phyloP scores from a whole-genome alignment of 2,113 vertebrate genomes.

The Lophura nycthemera region DNA sequence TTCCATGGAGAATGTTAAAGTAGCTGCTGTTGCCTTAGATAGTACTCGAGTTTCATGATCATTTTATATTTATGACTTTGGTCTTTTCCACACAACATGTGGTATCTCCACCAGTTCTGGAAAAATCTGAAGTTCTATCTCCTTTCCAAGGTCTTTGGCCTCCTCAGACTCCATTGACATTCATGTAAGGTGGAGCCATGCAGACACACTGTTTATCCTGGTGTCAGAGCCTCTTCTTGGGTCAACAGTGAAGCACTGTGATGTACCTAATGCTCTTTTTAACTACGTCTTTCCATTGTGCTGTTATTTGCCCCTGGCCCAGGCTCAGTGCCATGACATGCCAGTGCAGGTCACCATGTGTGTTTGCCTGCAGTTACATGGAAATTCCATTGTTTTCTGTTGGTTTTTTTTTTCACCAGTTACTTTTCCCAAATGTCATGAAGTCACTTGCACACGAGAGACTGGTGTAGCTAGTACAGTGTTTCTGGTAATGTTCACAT shows the following conservation, averaged over 20 bases:
- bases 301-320: background rate
- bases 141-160: background rate
- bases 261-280: background rate
- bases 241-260: background rate
- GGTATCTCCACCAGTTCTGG: background rate
- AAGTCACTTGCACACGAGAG: background rate
- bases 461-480: background rate
- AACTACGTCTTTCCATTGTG: background rate
- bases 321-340: background rate
- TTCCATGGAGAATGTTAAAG: background rate
- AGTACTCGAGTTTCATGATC: background rate
- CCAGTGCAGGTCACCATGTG: background rate
- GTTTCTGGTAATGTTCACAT: background rate
- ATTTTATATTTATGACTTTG: background rate
- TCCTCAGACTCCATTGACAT: background rate
- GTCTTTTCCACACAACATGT: background rate
- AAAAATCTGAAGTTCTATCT: background rate
- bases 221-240: background rate
- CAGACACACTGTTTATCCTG: background rate
- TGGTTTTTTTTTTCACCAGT: fast-evolving
- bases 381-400: background rate
- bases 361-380: background rate
- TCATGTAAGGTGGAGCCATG: background rate
- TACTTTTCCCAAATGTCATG: background rate
- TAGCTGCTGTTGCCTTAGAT: background rate